Conservation (phyloP, 2,888 invertebrate species). For the Apodemia hepburni region DNA sequence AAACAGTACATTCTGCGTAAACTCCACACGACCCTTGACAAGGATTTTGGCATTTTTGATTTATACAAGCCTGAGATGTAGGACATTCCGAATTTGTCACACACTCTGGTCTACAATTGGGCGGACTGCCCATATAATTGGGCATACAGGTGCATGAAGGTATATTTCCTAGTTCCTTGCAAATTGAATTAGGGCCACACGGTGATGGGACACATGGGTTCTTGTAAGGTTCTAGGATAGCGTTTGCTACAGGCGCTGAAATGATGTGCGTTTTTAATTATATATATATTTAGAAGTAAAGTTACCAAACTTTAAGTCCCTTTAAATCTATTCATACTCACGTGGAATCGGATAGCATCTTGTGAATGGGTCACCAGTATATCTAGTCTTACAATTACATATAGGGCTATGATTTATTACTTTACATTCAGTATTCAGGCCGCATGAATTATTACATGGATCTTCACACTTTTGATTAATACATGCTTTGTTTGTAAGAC, state of each 20-base stretch:
- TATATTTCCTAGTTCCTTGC: slow-evolving; percentile 76
- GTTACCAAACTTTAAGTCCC: not conserved
- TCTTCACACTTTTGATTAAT: slow-evolving; percentile 87
- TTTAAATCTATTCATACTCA: slow-evolving; percentile 44
- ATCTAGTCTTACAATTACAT: slow-evolving; percentile 83
- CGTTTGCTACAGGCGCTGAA: slow-evolving; percentile 64
- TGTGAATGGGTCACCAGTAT: slow-evolving; percentile 85
- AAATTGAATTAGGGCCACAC: slow-evolving; percentile 86
- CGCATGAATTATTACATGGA: slow-evolving; percentile 87
- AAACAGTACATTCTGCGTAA: slow-evolving; percentile 81
- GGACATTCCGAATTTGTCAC: slow-evolving; percentile 85
- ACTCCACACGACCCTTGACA: slow-evolving; percentile 86
- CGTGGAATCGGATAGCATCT: slow-evolving; percentile 78
- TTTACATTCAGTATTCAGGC: slow-evolving; percentile 84
- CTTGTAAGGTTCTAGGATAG: slow-evolving; percentile 66
- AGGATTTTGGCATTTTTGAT: slow-evolving; percentile 86
- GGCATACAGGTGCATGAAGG: slow-evolving; percentile 83
- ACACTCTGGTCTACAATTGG: slow-evolving; percentile 86
- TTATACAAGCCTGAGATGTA: slow-evolving; percentile 83
- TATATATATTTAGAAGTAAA: not conserved
- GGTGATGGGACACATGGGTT: slow-evolving; percentile 82
- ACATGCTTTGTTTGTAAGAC: slow-evolving; percentile 86
- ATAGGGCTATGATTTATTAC: slow-evolving; percentile 90
- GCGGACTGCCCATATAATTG: slow-evolving; percentile 81
- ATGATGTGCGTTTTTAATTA: not conserved